Percentiles rank a stretch among this genome's conserved stretches.
Conservation (phyloP, 1,140 invertebrate species). For the Drosophila varians region DNA sequence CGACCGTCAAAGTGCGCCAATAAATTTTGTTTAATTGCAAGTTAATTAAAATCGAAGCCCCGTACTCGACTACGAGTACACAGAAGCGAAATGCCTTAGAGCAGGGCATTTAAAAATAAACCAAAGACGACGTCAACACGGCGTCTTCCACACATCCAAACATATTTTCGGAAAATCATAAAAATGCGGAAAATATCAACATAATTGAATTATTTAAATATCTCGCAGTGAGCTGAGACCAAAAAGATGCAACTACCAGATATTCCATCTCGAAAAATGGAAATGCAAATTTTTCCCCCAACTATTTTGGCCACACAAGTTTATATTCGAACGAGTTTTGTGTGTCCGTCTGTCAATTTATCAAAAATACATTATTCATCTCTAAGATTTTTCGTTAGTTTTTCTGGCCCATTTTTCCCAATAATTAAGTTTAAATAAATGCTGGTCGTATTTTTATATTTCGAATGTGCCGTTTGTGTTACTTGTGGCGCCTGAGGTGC, state of each 20-base stretch:
- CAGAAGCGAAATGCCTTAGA: neutral
- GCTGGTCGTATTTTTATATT: constrained; percentile 6
- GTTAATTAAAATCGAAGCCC: constrained; percentile 72
- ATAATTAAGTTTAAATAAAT: constrained; percentile 25
- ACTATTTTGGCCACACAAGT: neutral
- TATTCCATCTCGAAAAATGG: constrained; percentile 7
- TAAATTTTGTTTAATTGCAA: constrained; percentile 76
- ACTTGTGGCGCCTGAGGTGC: constrained; percentile 27
- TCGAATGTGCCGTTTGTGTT: constrained; percentile 5
- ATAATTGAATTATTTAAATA: constrained; percentile 29
- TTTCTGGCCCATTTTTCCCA: constrained; percentile 12
- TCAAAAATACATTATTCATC: constrained; percentile 37
- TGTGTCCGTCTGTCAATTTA: constrained; percentile 28
- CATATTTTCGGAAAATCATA: constrained; percentile 2
- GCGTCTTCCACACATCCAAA: constrained; percentile 4
- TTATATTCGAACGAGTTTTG: neutral
- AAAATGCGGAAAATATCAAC: constrained; percentile 28
- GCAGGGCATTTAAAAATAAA: constrained; percentile 50
- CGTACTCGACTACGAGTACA: constrained; percentile 2
- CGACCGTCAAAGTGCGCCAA: constrained; percentile 74
- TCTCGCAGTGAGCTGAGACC: neutral
- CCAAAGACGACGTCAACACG: constrained; percentile 34
- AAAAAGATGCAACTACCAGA: neutral
- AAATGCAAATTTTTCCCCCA: neutral
- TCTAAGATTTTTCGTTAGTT: constrained; percentile 16